Conservation (phyloP, 2,888 invertebrate species). For the Liposcelis brunnea region DNA sequence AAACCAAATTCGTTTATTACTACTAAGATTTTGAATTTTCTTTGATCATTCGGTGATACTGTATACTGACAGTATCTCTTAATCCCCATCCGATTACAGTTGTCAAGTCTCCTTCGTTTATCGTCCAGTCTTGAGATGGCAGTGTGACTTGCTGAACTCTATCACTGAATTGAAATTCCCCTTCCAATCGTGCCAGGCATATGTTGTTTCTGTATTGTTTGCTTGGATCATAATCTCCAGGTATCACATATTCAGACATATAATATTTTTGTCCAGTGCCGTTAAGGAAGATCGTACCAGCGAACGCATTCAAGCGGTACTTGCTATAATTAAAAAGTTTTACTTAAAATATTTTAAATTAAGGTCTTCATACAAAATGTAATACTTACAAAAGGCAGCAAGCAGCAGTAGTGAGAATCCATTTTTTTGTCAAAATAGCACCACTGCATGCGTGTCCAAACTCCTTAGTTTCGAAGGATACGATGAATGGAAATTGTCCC, state of each 20-base stretch:
- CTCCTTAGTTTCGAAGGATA: neutral
- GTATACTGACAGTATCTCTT: neutral
- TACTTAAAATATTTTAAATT: too few species aligned
- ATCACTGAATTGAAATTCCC: neutral
- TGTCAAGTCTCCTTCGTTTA: neutral
- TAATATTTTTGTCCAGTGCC: neutral
- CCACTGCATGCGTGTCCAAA: constrained; percentile 1
- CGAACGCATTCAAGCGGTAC: neutral
- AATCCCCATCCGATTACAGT: constrained; percentile 1
- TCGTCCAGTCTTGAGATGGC: neutral
- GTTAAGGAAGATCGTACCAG: neutral
- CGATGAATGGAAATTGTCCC: constrained; percentile 2
- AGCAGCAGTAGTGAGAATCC: constrained; percentile 1
- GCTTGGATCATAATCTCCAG: neutral
- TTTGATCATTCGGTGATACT: too few species aligned
- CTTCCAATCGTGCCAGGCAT: neutral
- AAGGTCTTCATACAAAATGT: too few species aligned
- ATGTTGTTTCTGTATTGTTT: neutral
- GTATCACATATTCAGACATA: neutral
- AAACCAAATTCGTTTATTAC: too few species aligned
- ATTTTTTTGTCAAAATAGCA: neutral
- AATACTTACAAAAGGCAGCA: too few species aligned
- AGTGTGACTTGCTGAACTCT: neutral
- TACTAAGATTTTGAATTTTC: too few species aligned
- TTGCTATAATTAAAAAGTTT: too few species aligned